Conservation (phyloP, 92 coral and sea anemone genomes). For the Ricordea florida region DNA sequence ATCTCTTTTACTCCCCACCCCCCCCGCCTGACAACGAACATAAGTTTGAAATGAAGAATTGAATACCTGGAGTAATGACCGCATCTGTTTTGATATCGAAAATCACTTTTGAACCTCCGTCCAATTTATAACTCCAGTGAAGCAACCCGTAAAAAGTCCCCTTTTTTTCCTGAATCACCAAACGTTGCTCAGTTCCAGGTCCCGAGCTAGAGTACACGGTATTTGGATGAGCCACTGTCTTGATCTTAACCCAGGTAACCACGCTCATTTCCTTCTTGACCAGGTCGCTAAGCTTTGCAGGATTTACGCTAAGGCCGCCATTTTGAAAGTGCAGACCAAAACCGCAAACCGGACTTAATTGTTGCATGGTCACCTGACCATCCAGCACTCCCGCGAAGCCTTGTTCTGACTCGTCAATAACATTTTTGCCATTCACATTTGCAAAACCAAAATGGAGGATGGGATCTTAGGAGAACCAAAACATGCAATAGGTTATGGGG, state of each 20-base stretch:
- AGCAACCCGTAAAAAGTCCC: constrained; percentile 18
- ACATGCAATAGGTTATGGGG: too few relatives aligned
- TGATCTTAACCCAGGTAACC: constrained; percentile 47
- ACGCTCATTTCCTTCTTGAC: constrained; percentile 37
- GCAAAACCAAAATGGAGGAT: constrained; percentile 31
- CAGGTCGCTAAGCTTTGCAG: background rate
- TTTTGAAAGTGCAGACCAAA: constrained; percentile 13
- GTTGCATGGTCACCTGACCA: constrained; percentile 16
- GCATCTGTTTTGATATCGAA: constrained; percentile 43
- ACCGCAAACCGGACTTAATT: constrained; percentile 37
- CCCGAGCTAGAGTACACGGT: constrained; percentile 62
- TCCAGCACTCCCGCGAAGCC: constrained; percentile 12
- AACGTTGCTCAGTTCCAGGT: constrained; percentile 43
- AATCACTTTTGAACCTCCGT: background rate
- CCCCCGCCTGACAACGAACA: too few relatives aligned
- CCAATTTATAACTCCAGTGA: constrained; percentile 46
- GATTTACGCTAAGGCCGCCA: background rate
- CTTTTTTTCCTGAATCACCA: constrained; percentile 16
- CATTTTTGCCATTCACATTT: constrained; percentile 13
- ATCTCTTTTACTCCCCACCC: too few relatives aligned
- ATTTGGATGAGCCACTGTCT: constrained; percentile 22
- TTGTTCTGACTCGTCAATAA: constrained; percentile 31
- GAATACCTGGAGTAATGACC: constrained; percentile 58
- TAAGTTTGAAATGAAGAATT: too few relatives aligned
- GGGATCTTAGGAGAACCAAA: background rate